These are phyloP conservation scores for Trypoxylon attenuatum DNA, from an alignment of 2,888 invertebrate species.

Conservation along the genomic window DNA sequence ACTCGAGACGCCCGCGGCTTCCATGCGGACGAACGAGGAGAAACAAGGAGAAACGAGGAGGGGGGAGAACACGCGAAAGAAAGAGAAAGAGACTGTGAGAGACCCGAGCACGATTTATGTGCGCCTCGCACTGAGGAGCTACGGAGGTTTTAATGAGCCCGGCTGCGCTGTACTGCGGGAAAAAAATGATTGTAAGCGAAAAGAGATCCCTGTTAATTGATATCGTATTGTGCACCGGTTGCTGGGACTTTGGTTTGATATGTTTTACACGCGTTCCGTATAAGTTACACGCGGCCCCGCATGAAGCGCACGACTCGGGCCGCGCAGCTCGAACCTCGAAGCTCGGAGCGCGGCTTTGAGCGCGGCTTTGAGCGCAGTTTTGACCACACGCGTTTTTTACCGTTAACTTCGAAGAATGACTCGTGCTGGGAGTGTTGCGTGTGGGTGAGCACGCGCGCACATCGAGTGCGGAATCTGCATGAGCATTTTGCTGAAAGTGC, in stretches of 20 bases:
- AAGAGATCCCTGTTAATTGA: constrained; percentile 47
- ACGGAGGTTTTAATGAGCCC: constrained; percentile 46
- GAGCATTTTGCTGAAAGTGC: constrained; percentile 28
- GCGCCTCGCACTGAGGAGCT: constrained; percentile 28
- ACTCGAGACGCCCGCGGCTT: constrained; percentile 4
- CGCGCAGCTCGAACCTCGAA: background rate
- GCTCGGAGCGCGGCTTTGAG: no score
- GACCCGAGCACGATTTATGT: constrained; percentile 33
- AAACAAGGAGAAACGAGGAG: background rate
- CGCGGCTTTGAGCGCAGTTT: no score
- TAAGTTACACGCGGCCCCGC: background rate
- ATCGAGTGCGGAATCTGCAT: constrained; percentile 22
- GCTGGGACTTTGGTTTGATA: constrained; percentile 13
- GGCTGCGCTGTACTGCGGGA: constrained; percentile 9
- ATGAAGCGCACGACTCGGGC: background rate
- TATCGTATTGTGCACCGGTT: constrained; percentile 31
- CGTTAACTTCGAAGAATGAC: no score
- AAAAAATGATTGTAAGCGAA: constrained; percentile 43
- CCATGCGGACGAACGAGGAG: background rate
- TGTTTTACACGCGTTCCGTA: constrained; percentile 15
- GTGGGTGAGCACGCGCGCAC: no score
- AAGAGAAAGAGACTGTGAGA: constrained; percentile 11
- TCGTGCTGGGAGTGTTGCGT: no score
- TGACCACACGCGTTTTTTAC: no score
- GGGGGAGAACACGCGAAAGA: background rate